phyloP scores from a whole-genome alignment of 2,888 invertebrate genomes.

The Hypolimnas misippus region DNA sequence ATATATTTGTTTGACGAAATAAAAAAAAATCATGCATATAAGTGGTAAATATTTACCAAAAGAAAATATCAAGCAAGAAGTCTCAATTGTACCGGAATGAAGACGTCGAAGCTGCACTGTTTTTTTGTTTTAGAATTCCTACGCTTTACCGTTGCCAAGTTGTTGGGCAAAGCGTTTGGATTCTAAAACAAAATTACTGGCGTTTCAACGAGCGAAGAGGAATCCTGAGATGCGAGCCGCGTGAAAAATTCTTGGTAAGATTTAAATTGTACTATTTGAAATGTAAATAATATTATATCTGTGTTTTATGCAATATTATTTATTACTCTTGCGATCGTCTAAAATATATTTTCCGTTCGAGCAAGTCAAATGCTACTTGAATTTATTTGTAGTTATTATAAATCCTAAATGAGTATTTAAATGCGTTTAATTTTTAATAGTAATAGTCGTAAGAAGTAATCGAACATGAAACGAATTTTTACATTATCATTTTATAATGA shows the following conservation, averaged over 20 bases:
- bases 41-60: no score
- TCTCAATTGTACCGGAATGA: slow-evolving; percentile 41
- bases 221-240: slow-evolving; percentile 28
- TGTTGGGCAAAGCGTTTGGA: slow-evolving; percentile 97
- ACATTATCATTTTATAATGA: no score
- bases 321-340: no score
- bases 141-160: slow-evolving; percentile 94
- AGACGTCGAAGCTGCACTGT: slow-evolving; percentile 51
- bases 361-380: no score
- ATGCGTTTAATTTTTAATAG: no score
- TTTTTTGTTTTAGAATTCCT: slow-evolving; percentile 96
- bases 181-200: slow-evolving; percentile 92
- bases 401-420: no score
- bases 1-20: no score
- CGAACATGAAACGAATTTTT: no score
- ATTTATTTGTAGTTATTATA: no score
- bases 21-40: no score
- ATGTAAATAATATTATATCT: neutral
- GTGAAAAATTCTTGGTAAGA: slow-evolving; percentile 21
- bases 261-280: neutral
- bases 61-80: slow-evolving; percentile 3
- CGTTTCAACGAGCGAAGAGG: slow-evolving; percentile 27
- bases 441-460: no score
- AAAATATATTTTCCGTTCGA: no score
- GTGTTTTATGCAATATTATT: neutral